phyloP scores from a whole-genome alignment of 2,113 vertebrate genomes.

The Centropus bengalensis region DNA sequence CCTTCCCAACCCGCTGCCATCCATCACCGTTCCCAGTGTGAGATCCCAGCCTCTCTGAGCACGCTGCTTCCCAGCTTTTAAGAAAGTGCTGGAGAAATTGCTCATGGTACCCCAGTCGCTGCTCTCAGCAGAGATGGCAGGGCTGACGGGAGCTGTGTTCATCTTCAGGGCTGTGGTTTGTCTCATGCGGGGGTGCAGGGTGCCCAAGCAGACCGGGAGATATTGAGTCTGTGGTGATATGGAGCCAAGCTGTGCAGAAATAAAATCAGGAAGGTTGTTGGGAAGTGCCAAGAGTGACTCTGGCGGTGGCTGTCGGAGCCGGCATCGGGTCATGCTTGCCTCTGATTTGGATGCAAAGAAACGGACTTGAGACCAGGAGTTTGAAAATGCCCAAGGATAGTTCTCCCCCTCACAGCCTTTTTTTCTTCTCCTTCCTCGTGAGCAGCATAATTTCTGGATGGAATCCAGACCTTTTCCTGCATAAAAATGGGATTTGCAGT shows the following conservation, averaged over 20 bases:
- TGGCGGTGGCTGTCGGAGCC: background rate
- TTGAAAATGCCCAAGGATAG: background rate
- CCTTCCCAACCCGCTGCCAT: background rate
- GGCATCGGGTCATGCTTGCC: background rate
- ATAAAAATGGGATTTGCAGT: background rate
- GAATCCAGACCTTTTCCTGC: conserved; percentile 13
- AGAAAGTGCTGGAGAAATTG: background rate
- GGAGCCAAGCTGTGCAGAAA: background rate
- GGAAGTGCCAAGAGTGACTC: background rate
- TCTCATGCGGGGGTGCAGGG: background rate
- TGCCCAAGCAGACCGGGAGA: background rate
- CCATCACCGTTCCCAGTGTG: rapidly evolving
- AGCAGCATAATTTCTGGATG: conserved; percentile 25
- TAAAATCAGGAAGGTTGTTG: background rate
- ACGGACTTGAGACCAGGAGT: background rate
- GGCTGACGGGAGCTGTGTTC: background rate
- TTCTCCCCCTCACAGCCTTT: background rate
- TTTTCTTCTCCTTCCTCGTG: background rate
- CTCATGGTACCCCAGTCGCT: background rate
- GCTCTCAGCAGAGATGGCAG: background rate
- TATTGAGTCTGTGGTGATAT: rapidly evolving
- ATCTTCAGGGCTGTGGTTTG: rapidly evolving
- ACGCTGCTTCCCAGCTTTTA: rapidly evolving
- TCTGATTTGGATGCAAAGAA: background rate
- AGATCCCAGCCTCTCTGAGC: background rate